Evolutionary conservation across 1,140 invertebrate species (phyloP).

Genomic region (Drosophila santomea): DNA sequence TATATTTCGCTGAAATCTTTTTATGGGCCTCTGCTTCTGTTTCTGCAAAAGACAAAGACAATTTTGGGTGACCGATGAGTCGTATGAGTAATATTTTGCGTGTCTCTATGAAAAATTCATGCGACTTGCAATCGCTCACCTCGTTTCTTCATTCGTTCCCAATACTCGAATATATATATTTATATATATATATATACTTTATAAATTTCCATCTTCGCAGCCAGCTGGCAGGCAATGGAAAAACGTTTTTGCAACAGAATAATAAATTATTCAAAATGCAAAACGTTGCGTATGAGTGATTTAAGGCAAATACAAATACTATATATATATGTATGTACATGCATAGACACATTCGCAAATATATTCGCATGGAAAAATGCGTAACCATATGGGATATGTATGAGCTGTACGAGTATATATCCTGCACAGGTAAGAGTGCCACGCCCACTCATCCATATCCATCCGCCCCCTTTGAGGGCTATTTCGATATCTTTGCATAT

Average conservation of each 20-base stretch:
- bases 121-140: slow-evolving; percentile 42
- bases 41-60: slow-evolving; percentile 18
- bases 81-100: slow-evolving; percentile 36
- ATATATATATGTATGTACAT: slow-evolving; percentile 18
- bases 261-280: slow-evolving; percentile 65
- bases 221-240: slow-evolving; percentile 28
- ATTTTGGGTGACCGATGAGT: slow-evolving; percentile 47
- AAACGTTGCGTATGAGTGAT: slow-evolving; percentile 64
- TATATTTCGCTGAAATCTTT: slow-evolving; percentile 1
- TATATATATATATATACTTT: not conserved
- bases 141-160: not conserved
- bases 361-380: slow-evolving; percentile 20
- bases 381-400: slow-evolving; percentile 15
- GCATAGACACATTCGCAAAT: slow-evolving; percentile 11
- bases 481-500: slow-evolving; percentile 52
- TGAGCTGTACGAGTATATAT: not conserved
- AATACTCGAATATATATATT: not conserved
- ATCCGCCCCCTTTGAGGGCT: slow-evolving; percentile 24
- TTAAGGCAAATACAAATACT: slow-evolving; percentile 51
- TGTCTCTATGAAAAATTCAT: slow-evolving; percentile 51
- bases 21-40: slow-evolving; percentile 20
- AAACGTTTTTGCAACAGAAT: slow-evolving; percentile 44
- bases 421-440: slow-evolving; percentile 6
- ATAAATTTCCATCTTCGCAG: slow-evolving; percentile 23
- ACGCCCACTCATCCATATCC: not conserved